These are phyloP conservation scores for Neocrepidodera transversa DNA, from an alignment of 2,888 invertebrate species.

Conservation along the genomic window DNA sequence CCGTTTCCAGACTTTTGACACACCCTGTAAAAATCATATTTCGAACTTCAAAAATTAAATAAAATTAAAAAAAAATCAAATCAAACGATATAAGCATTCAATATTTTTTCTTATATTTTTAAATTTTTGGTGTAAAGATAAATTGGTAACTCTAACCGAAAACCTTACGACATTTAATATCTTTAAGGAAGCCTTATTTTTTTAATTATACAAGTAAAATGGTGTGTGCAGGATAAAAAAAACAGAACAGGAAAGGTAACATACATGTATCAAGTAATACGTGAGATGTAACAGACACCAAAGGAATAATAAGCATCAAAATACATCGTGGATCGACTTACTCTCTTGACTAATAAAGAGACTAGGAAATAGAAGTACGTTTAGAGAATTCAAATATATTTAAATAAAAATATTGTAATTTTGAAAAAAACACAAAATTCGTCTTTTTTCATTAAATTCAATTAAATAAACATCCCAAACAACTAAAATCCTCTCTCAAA, in stretches of 20 bases:
- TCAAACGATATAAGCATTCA: no score
- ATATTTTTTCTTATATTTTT: no score
- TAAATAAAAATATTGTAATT: no score
- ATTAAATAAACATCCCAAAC: no score
- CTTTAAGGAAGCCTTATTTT: conserved; percentile 28
- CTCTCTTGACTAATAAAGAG: conserved; percentile 19
- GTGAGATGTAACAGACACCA: conserved; percentile 35
- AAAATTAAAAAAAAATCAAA: no score
- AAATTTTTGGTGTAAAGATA: no score
- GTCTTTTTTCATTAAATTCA: no score
- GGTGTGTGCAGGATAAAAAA: conserved; percentile 7
- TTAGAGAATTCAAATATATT: neutral
- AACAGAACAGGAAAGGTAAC: conserved; percentile 5
- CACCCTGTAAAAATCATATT: no score
- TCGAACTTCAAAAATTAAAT: no score
- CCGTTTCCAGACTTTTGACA: no score
- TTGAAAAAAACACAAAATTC: no score
- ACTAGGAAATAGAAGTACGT: conserved; percentile 3
- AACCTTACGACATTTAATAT: conserved; percentile 15
- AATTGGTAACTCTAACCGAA: neutral
- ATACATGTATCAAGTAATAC: conserved; percentile 29
- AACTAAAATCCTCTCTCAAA: no score
- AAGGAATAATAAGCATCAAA: conserved; percentile 35
- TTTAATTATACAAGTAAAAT: conserved; percentile 26
- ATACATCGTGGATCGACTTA: conserved; percentile 30